A percentile compares a stretch with the other conserved stretches of the same genome.
phyloP scores from a whole-genome alignment of 2,888 invertebrate genomes.

The Linnaemya tessellans region DNA sequence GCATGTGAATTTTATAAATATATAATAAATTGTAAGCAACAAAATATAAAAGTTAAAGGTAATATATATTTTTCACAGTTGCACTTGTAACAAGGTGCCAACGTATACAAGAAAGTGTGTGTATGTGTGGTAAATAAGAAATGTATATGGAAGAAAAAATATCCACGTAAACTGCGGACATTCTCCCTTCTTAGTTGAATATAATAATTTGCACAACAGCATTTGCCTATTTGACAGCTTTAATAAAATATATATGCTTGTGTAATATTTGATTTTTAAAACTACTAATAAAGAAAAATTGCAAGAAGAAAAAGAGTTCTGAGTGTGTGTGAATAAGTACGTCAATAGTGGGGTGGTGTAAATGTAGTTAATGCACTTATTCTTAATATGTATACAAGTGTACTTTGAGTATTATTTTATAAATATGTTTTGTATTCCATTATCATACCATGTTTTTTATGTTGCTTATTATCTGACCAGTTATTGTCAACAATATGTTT shows the following conservation, averaged over 20 bases:
- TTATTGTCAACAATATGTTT: slow-evolving; percentile 31
- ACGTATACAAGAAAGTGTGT: slow-evolving; percentile 63
- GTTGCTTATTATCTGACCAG: slow-evolving; percentile 28
- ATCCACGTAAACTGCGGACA: slow-evolving; percentile 80
- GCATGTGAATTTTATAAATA: slow-evolving; percentile 32
- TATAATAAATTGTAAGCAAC: slow-evolving; percentile 15
- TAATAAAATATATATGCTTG: not conserved
- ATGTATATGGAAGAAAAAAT: slow-evolving; percentile 65
- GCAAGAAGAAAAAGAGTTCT: not conserved
- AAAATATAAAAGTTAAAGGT: slow-evolving; percentile 48
- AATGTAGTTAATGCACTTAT: slow-evolving; percentile 6
- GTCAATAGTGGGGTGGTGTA: slow-evolving; percentile 10
- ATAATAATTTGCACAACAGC: slow-evolving; percentile 63
- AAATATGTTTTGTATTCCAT: slow-evolving; percentile 29
- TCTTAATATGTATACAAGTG: slow-evolving; percentile 16
- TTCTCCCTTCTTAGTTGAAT: slow-evolving; percentile 17
- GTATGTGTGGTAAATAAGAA: slow-evolving; percentile 29
- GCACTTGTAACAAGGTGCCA: slow-evolving; percentile 66
- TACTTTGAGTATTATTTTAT: not conserved
- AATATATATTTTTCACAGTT: slow-evolving; percentile 49
- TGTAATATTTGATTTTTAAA: slow-evolving; percentile 12
- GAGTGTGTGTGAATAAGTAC: not conserved
- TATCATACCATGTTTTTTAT: slow-evolving; percentile 56
- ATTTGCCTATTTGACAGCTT: slow-evolving; percentile 21
- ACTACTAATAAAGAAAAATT: not conserved